These are phyloP conservation scores for Aix galericulata DNA, from an alignment of 2,113 vertebrate species.

Conservation along the genomic window DNA sequence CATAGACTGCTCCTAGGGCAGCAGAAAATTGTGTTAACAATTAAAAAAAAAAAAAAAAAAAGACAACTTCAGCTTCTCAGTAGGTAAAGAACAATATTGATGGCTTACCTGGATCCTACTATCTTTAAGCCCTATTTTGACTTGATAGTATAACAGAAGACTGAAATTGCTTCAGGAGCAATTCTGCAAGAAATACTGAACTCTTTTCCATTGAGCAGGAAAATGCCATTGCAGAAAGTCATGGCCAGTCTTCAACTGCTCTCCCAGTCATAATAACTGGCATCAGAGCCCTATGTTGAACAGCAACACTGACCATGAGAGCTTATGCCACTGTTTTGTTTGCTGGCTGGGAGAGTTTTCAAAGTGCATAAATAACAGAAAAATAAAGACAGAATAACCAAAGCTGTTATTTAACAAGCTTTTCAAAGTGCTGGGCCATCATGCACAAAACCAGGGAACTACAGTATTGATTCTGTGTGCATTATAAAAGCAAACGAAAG, in stretches of 20 bases:
- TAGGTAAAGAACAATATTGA: not conserved
- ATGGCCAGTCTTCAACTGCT: not conserved
- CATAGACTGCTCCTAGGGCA: not conserved
- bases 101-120: not conserved
- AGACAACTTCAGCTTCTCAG: not conserved
- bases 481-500: not conserved
- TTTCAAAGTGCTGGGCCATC: not conserved
- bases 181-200: not conserved
- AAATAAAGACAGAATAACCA: not conserved
- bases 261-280: not conserved
- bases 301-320: not conserved
- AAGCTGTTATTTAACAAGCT: not conserved
- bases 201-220: not conserved
- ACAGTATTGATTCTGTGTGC: not conserved
- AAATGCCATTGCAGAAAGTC: not conserved
- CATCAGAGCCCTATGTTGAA: not conserved
- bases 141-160: not conserved
- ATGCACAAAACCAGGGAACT: not conserved
- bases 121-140: not conserved
- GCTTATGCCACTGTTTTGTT: not conserved
- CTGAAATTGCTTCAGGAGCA: not conserved
- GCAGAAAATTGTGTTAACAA: fast-evolving
- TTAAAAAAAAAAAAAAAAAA: not conserved
- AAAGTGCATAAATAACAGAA: not conserved
- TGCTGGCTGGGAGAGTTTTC: not conserved